Evolutionary conservation across 2,113 vertebrate species (phyloP).

Genomic region (Hypomesus transpacificus): DNA sequence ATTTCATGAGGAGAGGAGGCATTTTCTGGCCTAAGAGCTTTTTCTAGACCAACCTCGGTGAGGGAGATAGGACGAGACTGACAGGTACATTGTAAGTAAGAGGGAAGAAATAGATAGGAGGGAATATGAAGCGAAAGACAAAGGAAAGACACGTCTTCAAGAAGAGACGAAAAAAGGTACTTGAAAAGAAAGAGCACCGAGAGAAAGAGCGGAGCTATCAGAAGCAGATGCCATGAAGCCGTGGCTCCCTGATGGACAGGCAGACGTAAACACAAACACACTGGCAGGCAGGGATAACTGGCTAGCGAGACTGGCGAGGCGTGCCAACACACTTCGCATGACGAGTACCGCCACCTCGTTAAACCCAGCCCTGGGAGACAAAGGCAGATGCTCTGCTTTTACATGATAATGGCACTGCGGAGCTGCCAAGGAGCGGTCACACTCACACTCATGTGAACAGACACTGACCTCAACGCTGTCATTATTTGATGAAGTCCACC

Average conservation of each 20-base stretch:
- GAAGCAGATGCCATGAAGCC: slow-evolving; percentile 46
- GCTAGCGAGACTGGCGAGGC: slow-evolving; percentile 11
- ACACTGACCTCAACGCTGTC: slow-evolving; percentile 57
- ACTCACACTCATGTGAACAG: slow-evolving; percentile 52
- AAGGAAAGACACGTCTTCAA: slow-evolving; percentile 20
- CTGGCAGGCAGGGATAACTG: slow-evolving; percentile 27
- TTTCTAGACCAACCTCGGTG: too few relatives aligned
- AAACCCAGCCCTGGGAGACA: slow-evolving; percentile 55
- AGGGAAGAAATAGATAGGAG: too few relatives aligned
- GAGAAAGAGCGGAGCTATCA: slow-evolving; percentile 29
- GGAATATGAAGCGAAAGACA: neutral
- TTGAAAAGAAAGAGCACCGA: neutral
- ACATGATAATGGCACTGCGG: slow-evolving; percentile 58
- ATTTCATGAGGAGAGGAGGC: too few relatives aligned
- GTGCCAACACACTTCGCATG: slow-evolving; percentile 45
- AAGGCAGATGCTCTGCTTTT: slow-evolving; percentile 58
- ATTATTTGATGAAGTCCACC: slow-evolving; percentile 17
- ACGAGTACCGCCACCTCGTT: slow-evolving; percentile 57
- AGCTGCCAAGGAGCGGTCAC: slow-evolving; percentile 38
- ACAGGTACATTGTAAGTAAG: too few relatives aligned
- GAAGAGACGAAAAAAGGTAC: neutral
- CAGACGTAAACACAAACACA: slow-evolving; percentile 42
- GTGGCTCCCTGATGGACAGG: slow-evolving; percentile 47
- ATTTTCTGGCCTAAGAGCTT: too few relatives aligned
- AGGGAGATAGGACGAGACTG: too few relatives aligned